Evolutionary conservation across 2,888 invertebrate species (phyloP), one percentile per base, ranked within the genome.

Genomic region (Leucophenga maculata): DNA sequence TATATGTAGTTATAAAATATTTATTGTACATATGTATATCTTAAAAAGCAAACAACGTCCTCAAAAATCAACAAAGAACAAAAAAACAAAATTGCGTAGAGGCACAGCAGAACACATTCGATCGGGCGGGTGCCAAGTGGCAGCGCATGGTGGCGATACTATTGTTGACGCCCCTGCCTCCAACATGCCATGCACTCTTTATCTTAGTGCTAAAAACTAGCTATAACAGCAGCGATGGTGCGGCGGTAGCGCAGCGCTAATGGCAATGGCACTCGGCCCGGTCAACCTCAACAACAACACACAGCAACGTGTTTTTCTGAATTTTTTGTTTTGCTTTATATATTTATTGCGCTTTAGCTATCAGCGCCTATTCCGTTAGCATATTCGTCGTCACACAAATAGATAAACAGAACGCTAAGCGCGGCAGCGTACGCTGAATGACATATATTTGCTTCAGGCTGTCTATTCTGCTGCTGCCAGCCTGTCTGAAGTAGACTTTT

Each of bases 251-350:
- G 22, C 22, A 14, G 18, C 14, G 13, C 22, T 14, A 20, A 26
- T 31, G 22, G 20, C 16, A 52, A 8, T 39, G 52, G 64, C 31
- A 20, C 32, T 22, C 14, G 26, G 52, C 65, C 26, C 20, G n/a
- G 54, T 66, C 52, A 39, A 60, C 52, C 13, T 18, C 20, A 20
- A 64, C 20, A n/a, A 13, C 22, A 18, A n/a, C 68, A 62, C 22
- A 18, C 46, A 31, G 14, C 20, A 31, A 65, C 62, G 60, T 62
- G 72, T 65, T 67, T 71, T 68, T 70, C 65, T 52, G 50, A 13
- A 57, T 16, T 71, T 67, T 83, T 77, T 84, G 78, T 80, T 84
- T 79, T 84, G 82, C 80, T 84, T 75, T 57, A 31, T 71, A 73
- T 48, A 67, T 76, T 79, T 75, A 72, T 73, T 70, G 69, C 69